Evolutionary conservation across 2,113 vertebrate genomes (phyloP).

Genomic region (Chauna torquata): DNA sequence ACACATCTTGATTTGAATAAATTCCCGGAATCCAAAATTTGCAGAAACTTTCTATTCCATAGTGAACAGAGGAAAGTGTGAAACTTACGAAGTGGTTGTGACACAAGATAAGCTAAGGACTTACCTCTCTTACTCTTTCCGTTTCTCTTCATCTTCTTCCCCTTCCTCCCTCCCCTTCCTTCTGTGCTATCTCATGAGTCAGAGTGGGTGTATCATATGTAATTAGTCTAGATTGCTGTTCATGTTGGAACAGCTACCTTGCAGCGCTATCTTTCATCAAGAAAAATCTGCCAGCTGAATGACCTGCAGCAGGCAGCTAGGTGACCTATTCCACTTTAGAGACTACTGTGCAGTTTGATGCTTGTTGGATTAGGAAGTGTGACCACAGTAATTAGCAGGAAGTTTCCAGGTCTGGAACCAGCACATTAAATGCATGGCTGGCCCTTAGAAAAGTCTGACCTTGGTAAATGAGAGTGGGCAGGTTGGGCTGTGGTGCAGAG

Average conservation of each 20-base stretch:
- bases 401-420: slow-evolving; percentile 51
- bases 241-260: slow-evolving; percentile 77
- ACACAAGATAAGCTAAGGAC: background rate
- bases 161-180: background rate
- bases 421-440: slow-evolving; percentile 36
- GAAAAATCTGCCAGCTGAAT: slow-evolving; percentile 61
- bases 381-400: slow-evolving; percentile 82
- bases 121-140: background rate
- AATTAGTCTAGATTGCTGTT: slow-evolving; percentile 74
- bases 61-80: background rate
- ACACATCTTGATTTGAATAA: background rate
- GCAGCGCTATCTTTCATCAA: slow-evolving; percentile 68
- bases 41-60: background rate
- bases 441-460: slow-evolving; percentile 66
- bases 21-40: background rate
- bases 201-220: slow-evolving; percentile 74
- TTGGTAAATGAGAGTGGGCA: slow-evolving; percentile 35
- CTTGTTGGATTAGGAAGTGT: slow-evolving; percentile 81
- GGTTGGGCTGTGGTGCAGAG: background rate
- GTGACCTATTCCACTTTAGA: slow-evolving; percentile 76
- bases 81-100: background rate
- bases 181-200: slow-evolving; percentile 61
- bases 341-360: slow-evolving; percentile 60
- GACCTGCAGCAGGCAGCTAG: slow-evolving; percentile 73
- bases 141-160: background rate